Evolutionary conservation across 2,113 vertebrate species (phyloP).

Genomic region (Rhinolophus sinicus): DNA sequence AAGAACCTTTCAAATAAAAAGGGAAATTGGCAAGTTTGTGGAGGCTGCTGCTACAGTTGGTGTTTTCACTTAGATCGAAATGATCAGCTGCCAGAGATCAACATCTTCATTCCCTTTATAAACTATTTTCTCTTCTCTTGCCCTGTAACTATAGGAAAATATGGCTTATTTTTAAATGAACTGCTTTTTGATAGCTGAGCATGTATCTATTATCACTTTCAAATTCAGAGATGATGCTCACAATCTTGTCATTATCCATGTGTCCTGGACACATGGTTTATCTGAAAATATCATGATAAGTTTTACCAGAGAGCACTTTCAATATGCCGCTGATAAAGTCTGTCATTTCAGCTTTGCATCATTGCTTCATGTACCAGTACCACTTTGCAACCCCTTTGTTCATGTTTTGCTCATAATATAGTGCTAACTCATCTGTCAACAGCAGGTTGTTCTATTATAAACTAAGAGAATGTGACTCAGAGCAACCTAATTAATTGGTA

Average conservation of each 20-base stretch:
- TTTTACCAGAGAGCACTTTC: not conserved
- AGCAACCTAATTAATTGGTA: not conserved
- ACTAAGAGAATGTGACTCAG: not conserved
- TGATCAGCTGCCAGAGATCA: not conserved
- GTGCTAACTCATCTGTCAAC: not conserved
- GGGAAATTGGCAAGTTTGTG: not conserved
- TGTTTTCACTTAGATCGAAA: not conserved
- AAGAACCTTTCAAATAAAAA: slow-evolving; percentile 23
- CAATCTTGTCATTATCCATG: slow-evolving; percentile 18
- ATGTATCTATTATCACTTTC: not conserved
- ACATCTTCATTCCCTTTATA: slow-evolving; percentile 5
- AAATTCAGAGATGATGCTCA: not conserved
- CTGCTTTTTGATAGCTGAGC: not conserved
- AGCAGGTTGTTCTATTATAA: not conserved
- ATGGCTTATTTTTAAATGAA: slow-evolving; percentile 49
- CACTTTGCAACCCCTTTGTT: not conserved
- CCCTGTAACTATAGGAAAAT: slow-evolving; percentile 47
- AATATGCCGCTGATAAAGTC: not conserved
- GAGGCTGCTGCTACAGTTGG: not conserved
- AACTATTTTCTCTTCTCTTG: slow-evolving; percentile 1
- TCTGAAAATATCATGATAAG: slow-evolving; percentile 33
- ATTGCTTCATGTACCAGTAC: not conserved
- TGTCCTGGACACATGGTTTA: not conserved
- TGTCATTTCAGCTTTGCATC: not conserved
- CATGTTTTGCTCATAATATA: not conserved